phyloP scores from a whole-genome alignment of 2,797 vertebrate species.

The Phoebastria nigripes region DNA sequence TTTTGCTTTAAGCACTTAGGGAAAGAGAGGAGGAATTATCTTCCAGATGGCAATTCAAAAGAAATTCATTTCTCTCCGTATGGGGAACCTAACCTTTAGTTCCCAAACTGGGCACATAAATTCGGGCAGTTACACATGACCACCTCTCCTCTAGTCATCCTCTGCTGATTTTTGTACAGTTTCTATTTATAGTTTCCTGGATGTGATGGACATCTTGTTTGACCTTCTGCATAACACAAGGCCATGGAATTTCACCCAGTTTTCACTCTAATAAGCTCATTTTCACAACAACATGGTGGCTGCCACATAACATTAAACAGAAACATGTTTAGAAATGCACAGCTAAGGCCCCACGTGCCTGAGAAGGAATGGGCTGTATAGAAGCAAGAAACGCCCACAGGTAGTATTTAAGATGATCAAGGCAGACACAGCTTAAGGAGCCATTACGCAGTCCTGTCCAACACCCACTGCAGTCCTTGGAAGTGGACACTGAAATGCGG shows the following conservation, averaged over 20 bases:
- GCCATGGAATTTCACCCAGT: background rate
- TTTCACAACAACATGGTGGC: background rate
- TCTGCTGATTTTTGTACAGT: background rate
- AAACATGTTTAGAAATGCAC: background rate
- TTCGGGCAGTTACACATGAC: background rate
- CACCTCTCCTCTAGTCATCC: background rate
- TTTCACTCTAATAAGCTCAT: background rate
- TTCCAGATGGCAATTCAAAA: background rate
- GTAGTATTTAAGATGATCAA: background rate
- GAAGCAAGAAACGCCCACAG: background rate
- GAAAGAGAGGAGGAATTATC: background rate
- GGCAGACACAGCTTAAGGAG: background rate
- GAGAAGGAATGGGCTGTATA: background rate
- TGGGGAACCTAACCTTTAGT: background rate
- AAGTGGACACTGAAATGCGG: background rate
- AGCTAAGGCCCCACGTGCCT: background rate
- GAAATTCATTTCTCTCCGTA: background rate
- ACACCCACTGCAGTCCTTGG: background rate
- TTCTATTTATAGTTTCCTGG: background rate
- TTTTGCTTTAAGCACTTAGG: background rate
- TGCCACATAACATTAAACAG: background rate
- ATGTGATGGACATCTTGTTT: background rate
- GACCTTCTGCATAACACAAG: background rate
- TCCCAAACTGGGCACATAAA: background rate
- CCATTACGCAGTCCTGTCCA: background rate